Conservation (phyloP, 2,888 invertebrate genomes). For the Amblyjoppa fuscipennis region DNA sequence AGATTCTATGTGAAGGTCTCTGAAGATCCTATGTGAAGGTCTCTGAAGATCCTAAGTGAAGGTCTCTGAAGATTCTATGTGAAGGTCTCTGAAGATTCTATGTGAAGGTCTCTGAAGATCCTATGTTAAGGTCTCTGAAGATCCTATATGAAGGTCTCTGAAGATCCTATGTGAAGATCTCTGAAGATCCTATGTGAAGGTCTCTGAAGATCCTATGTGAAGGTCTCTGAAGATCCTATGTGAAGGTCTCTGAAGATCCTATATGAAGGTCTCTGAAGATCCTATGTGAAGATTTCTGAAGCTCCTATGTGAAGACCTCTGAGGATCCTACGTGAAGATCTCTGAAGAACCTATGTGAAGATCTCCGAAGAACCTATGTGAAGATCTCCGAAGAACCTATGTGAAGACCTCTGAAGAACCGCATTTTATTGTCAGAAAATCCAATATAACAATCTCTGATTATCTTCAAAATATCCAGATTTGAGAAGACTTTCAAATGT, state of each 20-base stretch:
- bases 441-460: background rate
- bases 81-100: background rate
- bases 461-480: background rate
- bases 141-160: background rate
- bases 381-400: background rate
- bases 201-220: too few species aligned
- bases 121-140: background rate
- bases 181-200: background rate
- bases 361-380: background rate
- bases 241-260: background rate
- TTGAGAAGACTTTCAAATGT: background rate
- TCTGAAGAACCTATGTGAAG: background rate
- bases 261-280: background rate
- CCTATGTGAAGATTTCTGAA: background rate
- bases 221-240: background rate
- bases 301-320: background rate
- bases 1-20: background rate
- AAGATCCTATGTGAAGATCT: background rate
- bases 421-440: background rate
- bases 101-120: background rate
- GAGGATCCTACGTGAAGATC: background rate
- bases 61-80: background rate
- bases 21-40: background rate
- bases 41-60: background rate
- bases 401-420: background rate